Evolutionary conservation across 2,888 invertebrate species (phyloP), one percentile per base, ranked within the genome.

Genomic region (Neoitamus cyanurus): DNA sequence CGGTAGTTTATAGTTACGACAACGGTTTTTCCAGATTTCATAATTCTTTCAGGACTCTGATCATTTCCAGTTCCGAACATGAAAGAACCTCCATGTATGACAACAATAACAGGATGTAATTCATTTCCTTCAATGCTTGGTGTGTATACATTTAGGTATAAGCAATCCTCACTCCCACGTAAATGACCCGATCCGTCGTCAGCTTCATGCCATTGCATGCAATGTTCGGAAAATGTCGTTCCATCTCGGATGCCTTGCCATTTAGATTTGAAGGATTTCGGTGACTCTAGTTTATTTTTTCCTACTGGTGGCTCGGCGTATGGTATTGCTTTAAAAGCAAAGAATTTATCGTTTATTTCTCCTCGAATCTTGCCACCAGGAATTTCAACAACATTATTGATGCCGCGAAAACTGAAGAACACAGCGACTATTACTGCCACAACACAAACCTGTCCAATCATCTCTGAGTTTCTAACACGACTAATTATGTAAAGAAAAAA

Each of bases 1-100:
- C 96, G 92, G 88, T 95, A 96, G 89, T 94, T 95, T 0, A 96
- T 88, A 9, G 94, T 95, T 0, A 95, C 95, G 0, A 94, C 91
- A 1, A 96, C 93, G 4, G 95, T 91, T 86, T 95, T 93, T 3
- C 83, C 85, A 1, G 25, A 20, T 80, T 94, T 93, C 93, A 96
- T 93, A 58, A 58, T 58, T 86, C 92, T 92, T 7, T 92, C 90
- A 0, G 94, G 93, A 0, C 93, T 93, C 88, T 93, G 94, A 0
- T 89, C 83, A 7, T 90, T 90, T 0, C 93, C 93, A 0, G 92
- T 90, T 0, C 95, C 94, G 87, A 93, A 94, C 93, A 95, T 95
- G 89, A 94, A 95, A 13, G 94, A 94, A 0, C 95, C 94, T 0
- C 95, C 95, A 87, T 95, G 95, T 85, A 95, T 93, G 88, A 91